phyloP scores from a whole-genome alignment of 2,797 vertebrate genomes.

The Sparidentex hasta region DNA sequence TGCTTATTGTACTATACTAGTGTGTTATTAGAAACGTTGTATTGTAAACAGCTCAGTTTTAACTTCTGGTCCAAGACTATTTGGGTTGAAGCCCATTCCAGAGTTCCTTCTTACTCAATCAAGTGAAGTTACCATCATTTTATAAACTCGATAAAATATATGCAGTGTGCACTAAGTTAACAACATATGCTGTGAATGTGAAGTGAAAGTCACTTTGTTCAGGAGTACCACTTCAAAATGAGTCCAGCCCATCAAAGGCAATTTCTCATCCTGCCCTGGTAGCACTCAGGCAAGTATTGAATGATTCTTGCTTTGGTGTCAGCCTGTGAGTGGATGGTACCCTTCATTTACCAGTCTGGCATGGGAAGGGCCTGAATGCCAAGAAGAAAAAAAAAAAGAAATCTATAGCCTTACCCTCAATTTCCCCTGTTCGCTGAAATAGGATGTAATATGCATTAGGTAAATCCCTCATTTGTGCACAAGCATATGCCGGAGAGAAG shows the following conservation, averaged over 20 bases:
- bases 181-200: not conserved
- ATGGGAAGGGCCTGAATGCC: not conserved
- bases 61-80: not conserved
- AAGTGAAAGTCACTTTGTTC: slow-evolving; percentile 9
- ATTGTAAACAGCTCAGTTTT: not conserved
- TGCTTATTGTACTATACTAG: not conserved
- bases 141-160: not conserved
- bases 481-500: not conserved
- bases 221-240: not conserved
- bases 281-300: not conserved
- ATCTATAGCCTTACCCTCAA: slow-evolving; percentile 3
- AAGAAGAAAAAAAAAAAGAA: slow-evolving; percentile 2
- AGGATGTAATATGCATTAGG: slow-evolving; percentile 4
- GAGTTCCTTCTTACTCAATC: not conserved
- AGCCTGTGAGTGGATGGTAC: not conserved
- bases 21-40: not conserved
- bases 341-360: slow-evolving; percentile 7
- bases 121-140: not conserved
- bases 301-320: slow-evolving; percentile 5
- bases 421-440: slow-evolving; percentile 1
- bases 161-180: not conserved
- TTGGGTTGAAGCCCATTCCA: not conserved
- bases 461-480: slow-evolving; percentile 16
- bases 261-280: not conserved
- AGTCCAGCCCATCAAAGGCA: not conserved